Base-by-base conservation (phyloP, 2,113 vertebrate genomes). In the Helogale parvula region DNA sequence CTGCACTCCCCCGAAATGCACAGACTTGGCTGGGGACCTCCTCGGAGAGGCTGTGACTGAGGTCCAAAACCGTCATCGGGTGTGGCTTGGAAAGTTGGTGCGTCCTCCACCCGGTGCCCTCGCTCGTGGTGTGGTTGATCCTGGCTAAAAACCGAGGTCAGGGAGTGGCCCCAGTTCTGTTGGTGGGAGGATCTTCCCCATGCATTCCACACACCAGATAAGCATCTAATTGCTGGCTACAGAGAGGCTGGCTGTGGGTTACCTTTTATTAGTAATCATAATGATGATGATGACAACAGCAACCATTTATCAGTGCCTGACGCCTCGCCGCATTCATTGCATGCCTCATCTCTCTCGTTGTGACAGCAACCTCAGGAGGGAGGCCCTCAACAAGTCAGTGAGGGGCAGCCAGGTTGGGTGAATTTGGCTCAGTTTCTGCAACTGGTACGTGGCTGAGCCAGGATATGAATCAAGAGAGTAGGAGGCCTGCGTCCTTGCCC, bases 151-250 rank as follows among this genome's bases (percentile, higher is more conserved):
- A 92, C 90, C 4, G 5, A 81, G 91, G 95, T 95, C 93, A 96
- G 93, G 95, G 96, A 60, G 95, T 79, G 96, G 80, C 95, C 69
- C 47, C 17, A 16, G 41, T 91, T 89, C 72, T 23, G 47, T 2
- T 9, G 35, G 52, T 83, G 85, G 97, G 85, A 82, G 72, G 31
- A 41, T 33, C 69, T 79, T 69, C 69, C 71, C 57, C 5, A 1
- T 35, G 83, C 87, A 94, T 96, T 92, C 88, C 91, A 23, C 93
- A 54, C 14, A 16, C 27, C 68, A 83, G 93, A 95, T 95, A 92
- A 87, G 80, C 29, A 94, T 87, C 88, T 96, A 82, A 83, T 90
- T 95, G 88, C 17, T 54, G 74, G 68, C 52, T 86, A 7, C 74
- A 7, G 38, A 65, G 72, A 93, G 80, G 80, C 68, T 31, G 81